These are phyloP conservation scores for Coelopa frigida DNA, from an alignment of 1,140 invertebrate species.

Conservation along the genomic window DNA sequence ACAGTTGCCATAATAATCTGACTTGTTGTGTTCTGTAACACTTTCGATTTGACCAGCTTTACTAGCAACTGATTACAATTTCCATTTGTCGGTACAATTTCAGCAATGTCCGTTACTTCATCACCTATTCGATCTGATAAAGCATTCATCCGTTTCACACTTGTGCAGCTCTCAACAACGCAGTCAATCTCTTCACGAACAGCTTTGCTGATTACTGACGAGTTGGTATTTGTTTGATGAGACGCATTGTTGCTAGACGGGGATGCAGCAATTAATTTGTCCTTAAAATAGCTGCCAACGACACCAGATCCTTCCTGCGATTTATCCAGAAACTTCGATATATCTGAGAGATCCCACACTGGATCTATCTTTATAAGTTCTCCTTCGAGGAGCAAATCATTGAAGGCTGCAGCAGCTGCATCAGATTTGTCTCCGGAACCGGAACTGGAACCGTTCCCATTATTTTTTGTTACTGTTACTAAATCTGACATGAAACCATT, in stretches of 20 bases:
- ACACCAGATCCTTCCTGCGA: slow-evolving; percentile 24
- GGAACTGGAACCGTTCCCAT: slow-evolving; percentile 9
- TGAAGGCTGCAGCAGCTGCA: not conserved
- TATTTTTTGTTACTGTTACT: slow-evolving; percentile 18
- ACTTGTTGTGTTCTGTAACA: slow-evolving; percentile 17
- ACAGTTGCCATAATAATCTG: slow-evolving; percentile 41
- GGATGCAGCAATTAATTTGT: slow-evolving; percentile 23
- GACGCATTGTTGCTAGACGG: slow-evolving; percentile 24
- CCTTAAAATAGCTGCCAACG: slow-evolving; percentile 27
- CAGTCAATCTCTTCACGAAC: slow-evolving; percentile 35
- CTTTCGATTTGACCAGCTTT: slow-evolving; percentile 33
- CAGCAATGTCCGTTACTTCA: slow-evolving; percentile 35
- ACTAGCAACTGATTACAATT: slow-evolving; percentile 39
- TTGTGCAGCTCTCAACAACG: slow-evolving; percentile 36
- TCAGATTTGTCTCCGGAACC: slow-evolving; percentile 9
- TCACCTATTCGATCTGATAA: slow-evolving; percentile 19
- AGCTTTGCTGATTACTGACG: slow-evolving; percentile 28
- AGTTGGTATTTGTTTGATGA: slow-evolving; percentile 16
- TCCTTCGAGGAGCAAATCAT: slow-evolving; percentile 22
- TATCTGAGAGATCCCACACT: slow-evolving; percentile 1
- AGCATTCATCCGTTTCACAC: slow-evolving; percentile 36
- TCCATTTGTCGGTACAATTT: slow-evolving; percentile 33
- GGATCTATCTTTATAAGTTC: slow-evolving; percentile 16
- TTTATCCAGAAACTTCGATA: not conserved
- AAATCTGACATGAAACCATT: slow-evolving; percentile 37